Evolutionary conservation across 2,888 invertebrate species (phyloP), one percentile per base, ranked within the genome.

Genomic region (Coleophora flavipennella): DNA sequence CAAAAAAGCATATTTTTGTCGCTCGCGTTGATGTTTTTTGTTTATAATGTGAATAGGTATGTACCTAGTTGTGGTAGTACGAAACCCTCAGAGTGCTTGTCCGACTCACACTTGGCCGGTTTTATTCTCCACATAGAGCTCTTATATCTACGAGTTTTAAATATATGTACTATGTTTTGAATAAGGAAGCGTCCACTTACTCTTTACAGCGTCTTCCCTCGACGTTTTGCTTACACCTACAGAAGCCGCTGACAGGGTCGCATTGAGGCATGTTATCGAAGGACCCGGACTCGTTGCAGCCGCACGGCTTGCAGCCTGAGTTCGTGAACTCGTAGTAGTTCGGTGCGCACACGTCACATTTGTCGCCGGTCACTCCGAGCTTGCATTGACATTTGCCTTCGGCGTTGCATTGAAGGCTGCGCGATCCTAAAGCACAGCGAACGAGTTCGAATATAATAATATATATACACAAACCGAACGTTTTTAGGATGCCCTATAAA

Each of bases 321-420:
- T 84, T 80, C 0, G 95, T 91, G 70, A 99, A 99, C 60, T 97
- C 97, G 71, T 91, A 98, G 75, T 91, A 92, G 71, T 99, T 97
- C 1, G 91, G 87, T 8, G 91, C 90, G 51, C 89, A 89, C 1
- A 90, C 88, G 67, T 98, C 95, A 64, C 99, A 99, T 67, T 95
- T 96, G 48, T 95, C 93, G 0, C 99, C 99, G 0, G 93, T 93
- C 8, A 97, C 96, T 10, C 99, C 99, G 0, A 96, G 94, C 67
- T 98, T 98, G 70, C 99, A 99, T 55, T 92, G 93, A 55, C 99
- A 99, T 62, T 92, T 92, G 39, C 99, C 99, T 66, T 92, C 91
- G 2, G 89, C 87, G 69, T 96, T 95, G 66, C 98, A 99, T 70
- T 98, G 98, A 13, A 95, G 85, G 49, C 90, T 93, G 46, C 93